phyloP scores from a whole-genome alignment of 2,888 invertebrate genomes.

The Saturnia pavonia region DNA sequence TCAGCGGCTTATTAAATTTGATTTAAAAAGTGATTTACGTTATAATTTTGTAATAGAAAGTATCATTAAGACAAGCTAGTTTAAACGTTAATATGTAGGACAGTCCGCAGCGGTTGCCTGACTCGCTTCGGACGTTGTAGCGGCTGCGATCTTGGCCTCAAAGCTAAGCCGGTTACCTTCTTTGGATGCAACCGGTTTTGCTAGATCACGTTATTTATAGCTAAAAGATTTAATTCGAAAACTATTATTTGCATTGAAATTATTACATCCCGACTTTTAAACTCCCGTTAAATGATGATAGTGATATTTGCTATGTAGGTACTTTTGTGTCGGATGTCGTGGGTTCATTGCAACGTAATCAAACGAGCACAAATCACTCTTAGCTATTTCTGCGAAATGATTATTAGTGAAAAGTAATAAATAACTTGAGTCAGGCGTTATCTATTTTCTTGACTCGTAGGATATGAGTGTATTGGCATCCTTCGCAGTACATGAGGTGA shows the following conservation, averaged over 20 bases:
- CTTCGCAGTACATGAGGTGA: slow-evolving; percentile 35
- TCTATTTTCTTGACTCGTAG: slow-evolving; percentile 57
- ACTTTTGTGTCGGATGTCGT: slow-evolving; percentile 27
- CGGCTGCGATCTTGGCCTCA: slow-evolving; percentile 67
- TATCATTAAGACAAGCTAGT: slow-evolving; percentile 7
- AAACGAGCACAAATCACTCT: slow-evolving; percentile 33
- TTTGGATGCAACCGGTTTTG: slow-evolving; percentile 74
- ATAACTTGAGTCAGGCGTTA: slow-evolving; percentile 49
- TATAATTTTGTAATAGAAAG: slow-evolving; percentile 14
- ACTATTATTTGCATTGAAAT: slow-evolving; percentile 44
- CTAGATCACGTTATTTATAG: slow-evolving; percentile 54
- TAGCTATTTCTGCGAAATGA: slow-evolving; percentile 42
- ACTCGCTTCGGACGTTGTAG: slow-evolving; percentile 39
- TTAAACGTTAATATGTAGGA: slow-evolving; percentile 57
- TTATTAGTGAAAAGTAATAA: slow-evolving; percentile 49
- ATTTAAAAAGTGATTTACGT: neutral
- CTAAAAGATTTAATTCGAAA: slow-evolving; percentile 58
- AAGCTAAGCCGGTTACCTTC: slow-evolving; percentile 73
- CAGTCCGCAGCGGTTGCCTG: slow-evolving; percentile 38
- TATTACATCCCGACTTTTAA: slow-evolving; percentile 8
- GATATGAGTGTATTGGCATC: slow-evolving; percentile 59
- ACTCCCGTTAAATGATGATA: neutral
- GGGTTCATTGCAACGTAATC: slow-evolving; percentile 38
- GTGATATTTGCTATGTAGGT: neutral
- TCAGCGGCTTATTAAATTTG: neutral